These are phyloP conservation scores for Pristionchus pacificus DNA, from an alignment of 1,140 invertebrate species.

Conservation along the genomic window DNA sequence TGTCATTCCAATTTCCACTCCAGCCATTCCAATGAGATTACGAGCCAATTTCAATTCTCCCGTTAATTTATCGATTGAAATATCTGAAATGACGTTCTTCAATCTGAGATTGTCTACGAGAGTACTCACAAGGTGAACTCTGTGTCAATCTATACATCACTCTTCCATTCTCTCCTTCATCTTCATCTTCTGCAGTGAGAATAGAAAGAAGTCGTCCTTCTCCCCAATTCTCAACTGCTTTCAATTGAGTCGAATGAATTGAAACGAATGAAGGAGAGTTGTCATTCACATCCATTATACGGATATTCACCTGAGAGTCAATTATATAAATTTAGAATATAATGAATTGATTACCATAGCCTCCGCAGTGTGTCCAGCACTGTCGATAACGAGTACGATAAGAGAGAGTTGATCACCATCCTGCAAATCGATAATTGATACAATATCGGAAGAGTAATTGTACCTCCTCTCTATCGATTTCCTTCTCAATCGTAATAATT, in stretches of 20 bases:
- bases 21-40: constrained; percentile 13
- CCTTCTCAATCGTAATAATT: background rate
- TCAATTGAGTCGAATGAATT: background rate
- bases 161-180: constrained; percentile 4
- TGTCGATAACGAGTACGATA: background rate
- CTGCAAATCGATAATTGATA: too few relatives aligned
- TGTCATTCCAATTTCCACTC: constrained; percentile 2
- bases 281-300: constrained; percentile 20
- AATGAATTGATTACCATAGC: background rate
- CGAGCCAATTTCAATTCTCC: constrained; percentile 5
- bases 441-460: too few relatives aligned
- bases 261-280: constrained; percentile 13
- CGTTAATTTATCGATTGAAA: too few relatives aligned
- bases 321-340: background rate
- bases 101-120: background rate
- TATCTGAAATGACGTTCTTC: too few relatives aligned
- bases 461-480: constrained; percentile 11
- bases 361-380: background rate
- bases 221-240: constrained; percentile 23
- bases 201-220: constrained; percentile 1
- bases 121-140: background rate
- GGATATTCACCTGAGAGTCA: constrained; percentile 11
- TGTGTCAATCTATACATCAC: constrained; percentile 7
- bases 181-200: constrained; percentile 12
- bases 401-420: background rate